A percentile compares a stretch with the other conserved stretches of the same genome.
Conservation (phyloP, 2,888 invertebrate species). For the Andrena flavipes region DNA sequence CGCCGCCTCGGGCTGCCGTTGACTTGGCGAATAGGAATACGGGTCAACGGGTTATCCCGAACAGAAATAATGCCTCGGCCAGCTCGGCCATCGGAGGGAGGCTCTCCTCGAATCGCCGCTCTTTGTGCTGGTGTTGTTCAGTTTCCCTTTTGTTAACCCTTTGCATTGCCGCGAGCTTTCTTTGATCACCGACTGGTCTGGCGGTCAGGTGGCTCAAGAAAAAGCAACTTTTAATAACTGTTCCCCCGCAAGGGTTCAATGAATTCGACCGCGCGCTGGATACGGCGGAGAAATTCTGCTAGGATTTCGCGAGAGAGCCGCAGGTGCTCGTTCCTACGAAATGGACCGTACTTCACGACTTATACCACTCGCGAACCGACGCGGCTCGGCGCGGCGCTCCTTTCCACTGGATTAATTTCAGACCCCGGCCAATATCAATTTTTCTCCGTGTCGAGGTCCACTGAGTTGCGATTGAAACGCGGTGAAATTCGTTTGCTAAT, state of each 20-base stretch:
- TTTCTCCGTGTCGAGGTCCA: background rate
- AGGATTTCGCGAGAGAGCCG: constrained; percentile 46
- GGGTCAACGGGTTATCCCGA: constrained; percentile 66
- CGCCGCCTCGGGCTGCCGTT: constrained; percentile 59
- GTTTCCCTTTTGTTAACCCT: background rate
- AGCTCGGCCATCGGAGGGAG: constrained; percentile 15
- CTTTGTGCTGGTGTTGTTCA: background rate
- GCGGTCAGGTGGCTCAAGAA: background rate
- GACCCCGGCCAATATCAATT: constrained; percentile 54
- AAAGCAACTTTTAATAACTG: background rate
- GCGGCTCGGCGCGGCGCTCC: constrained; percentile 47
- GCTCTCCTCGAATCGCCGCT: constrained; percentile 16
- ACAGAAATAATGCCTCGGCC: constrained; percentile 58
- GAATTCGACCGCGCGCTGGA: background rate
- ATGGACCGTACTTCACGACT: constrained; percentile 57
- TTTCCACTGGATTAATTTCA: constrained; percentile 78
- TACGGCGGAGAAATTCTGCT: background rate
- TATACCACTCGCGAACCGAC: constrained; percentile 60
- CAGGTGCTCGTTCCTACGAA: constrained; percentile 67
- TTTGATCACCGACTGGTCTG: background rate
- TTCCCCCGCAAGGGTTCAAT: background rate
- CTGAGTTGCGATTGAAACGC: background rate
- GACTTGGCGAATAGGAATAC: constrained; percentile 65
- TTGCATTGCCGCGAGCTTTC: background rate
- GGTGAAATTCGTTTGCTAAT: background rate